Evolutionary conservation across 2,113 vertebrate genomes (phyloP).

Genomic region (Ophiodon elongatus): DNA sequence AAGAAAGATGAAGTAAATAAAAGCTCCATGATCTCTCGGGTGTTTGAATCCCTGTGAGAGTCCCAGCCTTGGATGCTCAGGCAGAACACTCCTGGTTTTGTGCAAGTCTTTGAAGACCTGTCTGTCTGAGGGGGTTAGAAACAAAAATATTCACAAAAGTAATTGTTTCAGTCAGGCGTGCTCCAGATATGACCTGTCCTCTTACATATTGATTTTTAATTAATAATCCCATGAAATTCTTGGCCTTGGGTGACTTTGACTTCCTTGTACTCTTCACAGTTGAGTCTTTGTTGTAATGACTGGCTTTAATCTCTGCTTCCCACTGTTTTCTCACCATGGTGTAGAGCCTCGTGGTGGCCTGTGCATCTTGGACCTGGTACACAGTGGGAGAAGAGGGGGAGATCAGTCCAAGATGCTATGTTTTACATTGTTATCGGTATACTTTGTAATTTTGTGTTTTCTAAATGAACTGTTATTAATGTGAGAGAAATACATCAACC

Average conservation of each 20-base stretch:
- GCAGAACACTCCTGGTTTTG: background rate
- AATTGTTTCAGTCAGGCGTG: background rate
- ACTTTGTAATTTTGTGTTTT: background rate
- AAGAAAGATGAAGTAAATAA: background rate
- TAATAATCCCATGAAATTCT: slow-evolving; percentile 25
- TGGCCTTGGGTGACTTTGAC: slow-evolving; percentile 40
- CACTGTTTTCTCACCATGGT: slow-evolving; percentile 89
- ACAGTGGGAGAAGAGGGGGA: background rate
- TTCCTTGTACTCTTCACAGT: slow-evolving; percentile 50
- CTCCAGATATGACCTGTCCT: background rate
- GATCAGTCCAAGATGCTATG: background rate
- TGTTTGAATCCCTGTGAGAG: background rate
- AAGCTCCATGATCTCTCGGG: background rate
- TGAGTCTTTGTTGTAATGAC: slow-evolving; percentile 30
- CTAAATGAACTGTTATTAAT: background rate
- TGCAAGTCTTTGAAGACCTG: background rate
- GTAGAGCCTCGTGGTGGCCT: slow-evolving; percentile 96
- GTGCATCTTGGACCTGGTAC: slow-evolving; percentile 92
- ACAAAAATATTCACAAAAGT: background rate
- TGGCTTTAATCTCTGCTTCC: slow-evolving; percentile 86
- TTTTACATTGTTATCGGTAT: background rate
- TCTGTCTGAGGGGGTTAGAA: background rate
- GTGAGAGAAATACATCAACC: background rate
- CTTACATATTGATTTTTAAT: background rate
- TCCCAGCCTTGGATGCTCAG: background rate